phyloP scores from a whole-genome alignment of 2,888 invertebrate genomes.

The Sipha maydis region DNA sequence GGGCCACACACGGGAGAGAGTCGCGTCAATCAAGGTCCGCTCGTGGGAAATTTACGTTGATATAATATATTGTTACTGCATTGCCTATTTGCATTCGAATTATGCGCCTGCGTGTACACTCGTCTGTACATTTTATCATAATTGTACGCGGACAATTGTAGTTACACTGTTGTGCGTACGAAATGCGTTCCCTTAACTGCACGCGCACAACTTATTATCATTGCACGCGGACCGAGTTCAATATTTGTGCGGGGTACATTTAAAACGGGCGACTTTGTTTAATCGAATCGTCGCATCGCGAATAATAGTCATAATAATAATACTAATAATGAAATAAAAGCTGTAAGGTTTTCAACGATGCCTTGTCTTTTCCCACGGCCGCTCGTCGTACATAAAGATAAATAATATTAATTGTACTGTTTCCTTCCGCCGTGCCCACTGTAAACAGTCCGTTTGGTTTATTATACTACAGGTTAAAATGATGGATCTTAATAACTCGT shows the following conservation, averaged over 20 bases:
- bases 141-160: background rate
- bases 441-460: background rate
- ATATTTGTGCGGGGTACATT: background rate
- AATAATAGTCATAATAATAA: background rate
- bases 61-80: slow-evolving; percentile 6
- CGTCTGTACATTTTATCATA: background rate
- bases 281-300: background rate
- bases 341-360: no score
- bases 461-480: background rate
- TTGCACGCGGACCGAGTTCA: background rate
- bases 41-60: slow-evolving; percentile 39
- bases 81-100: slow-evolving; percentile 11
- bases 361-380: background rate
- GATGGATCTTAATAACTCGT: background rate
- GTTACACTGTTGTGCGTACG: background rate
- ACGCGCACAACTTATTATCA: background rate
- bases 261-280: background rate
- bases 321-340: background rate
- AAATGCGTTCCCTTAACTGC: slow-evolving; percentile 28
- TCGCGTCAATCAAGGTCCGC: slow-evolving; percentile 33
- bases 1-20: slow-evolving; percentile 33
- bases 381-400: background rate
- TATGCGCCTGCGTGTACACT: background rate
- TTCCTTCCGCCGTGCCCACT: background rate
- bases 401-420: background rate